These are phyloP conservation scores for Turdus rufiventris DNA, from an alignment of 2,113 vertebrate genomes.

Conservation along the genomic window DNA sequence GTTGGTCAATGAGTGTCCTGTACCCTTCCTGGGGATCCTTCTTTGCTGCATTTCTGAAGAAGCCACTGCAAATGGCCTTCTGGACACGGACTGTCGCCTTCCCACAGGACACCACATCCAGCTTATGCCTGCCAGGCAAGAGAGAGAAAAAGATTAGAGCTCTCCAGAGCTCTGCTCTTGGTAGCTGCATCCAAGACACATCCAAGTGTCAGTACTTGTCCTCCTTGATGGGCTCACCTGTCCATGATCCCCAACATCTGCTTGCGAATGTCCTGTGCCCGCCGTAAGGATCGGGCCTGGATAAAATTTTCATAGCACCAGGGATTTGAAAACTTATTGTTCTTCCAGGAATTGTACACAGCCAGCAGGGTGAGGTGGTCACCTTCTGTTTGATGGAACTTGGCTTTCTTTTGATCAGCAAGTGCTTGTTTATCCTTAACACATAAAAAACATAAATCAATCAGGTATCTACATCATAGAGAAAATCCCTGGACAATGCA, in stretches of 20 bases:
- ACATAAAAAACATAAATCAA: not conserved
- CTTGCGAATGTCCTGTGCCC: conserved; percentile 96
- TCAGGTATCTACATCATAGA: fast-evolving
- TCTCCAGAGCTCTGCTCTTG: not conserved
- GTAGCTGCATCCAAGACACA: too few relatives aligned
- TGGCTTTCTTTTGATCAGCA: conserved; percentile 98
- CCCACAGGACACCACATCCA: conserved; percentile 96
- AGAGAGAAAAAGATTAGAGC: not conserved
- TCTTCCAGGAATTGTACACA: conserved; percentile 99
- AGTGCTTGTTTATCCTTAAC: conserved; percentile 96
- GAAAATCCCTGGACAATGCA: not conserved
- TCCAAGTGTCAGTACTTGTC: too few relatives aligned
- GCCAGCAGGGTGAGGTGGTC: conserved; percentile 96
- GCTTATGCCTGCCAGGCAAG: conserved; percentile 81
- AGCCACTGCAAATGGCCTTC: conserved; percentile 97
- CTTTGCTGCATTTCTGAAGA: conserved; percentile 96
- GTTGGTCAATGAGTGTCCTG: conserved; percentile 94
- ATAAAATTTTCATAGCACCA: conserved; percentile 99
- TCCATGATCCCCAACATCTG: conserved; percentile 99
- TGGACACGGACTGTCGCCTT: conserved; percentile 96
- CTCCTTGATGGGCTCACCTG: conserved; percentile 69
- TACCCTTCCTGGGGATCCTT: conserved; percentile 98
- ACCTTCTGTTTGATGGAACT: conserved; percentile 97
- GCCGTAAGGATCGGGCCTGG: conserved; percentile 91
- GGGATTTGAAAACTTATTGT: conserved; percentile 98